phyloP scores from a whole-genome alignment of 2,113 vertebrate genomes.

The Salminus brasiliensis region DNA sequence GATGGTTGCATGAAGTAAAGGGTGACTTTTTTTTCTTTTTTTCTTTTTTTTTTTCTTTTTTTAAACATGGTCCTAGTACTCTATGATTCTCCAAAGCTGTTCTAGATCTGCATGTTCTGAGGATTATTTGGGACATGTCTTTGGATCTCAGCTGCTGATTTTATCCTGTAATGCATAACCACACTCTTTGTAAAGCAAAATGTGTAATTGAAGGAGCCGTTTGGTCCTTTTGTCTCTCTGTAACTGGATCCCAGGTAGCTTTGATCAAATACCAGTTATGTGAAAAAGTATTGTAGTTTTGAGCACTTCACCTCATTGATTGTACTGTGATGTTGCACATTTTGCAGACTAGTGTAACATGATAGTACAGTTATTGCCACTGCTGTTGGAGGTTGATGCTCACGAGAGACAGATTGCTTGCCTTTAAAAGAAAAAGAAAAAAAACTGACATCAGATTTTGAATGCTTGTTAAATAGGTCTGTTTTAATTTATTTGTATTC shows the following conservation, averaged over 20 bases:
- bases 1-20: neutral
- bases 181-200: neutral
- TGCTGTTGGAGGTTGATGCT: neutral
- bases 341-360: neutral
- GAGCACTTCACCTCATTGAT: neutral
- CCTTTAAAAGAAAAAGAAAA: neutral
- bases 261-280: neutral
- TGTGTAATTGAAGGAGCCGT: neutral
- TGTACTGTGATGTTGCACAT: neutral
- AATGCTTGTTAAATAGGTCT: neutral
- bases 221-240: neutral
- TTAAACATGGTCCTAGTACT: too few species aligned
- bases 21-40: neutral
- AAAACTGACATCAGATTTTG: neutral
- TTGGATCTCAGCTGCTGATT: neutral
- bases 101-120: constrained; percentile 20
- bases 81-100: neutral
- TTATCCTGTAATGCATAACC: constrained; percentile 5
- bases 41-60: neutral
- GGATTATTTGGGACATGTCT: constrained; percentile 3
- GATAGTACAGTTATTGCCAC: neutral
- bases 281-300: neutral
- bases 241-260: neutral
- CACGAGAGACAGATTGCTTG: neutral
- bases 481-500: constrained; percentile 34